Percentiles rank a stretch among this genome's conserved stretches.
Evolutionary conservation across 2,797 vertebrate species (phyloP).

Genomic region (Propithecus deckenii): DNA sequence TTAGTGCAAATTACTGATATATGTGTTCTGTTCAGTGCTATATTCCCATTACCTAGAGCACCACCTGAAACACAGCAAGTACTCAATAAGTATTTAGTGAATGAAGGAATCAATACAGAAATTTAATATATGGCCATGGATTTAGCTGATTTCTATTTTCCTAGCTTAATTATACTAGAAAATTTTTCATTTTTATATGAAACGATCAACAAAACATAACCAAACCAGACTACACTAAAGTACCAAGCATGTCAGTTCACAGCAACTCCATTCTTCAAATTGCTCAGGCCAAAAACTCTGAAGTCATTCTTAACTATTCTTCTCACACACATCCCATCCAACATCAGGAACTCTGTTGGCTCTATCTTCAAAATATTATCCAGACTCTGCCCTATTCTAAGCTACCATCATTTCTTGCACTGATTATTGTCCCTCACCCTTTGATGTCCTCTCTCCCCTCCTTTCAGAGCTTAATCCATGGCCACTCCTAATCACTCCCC

Average conservation of each 20-base stretch:
- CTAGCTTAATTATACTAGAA: conserved; percentile 25
- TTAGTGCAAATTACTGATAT: not conserved
- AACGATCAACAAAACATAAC: conserved; percentile 21
- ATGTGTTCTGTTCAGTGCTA: not conserved
- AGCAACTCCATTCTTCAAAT: not conserved
- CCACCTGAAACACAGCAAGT: not conserved
- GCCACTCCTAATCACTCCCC: not conserved
- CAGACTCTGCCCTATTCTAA: not conserved
- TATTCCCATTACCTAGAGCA: not conserved
- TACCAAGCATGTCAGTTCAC: not conserved
- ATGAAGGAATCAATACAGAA: not conserved
- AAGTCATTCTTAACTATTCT: not conserved
- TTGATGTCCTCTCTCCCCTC: not conserved
- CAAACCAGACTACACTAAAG: not conserved
- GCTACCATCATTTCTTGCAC: not conserved
- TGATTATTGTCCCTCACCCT: not conserved
- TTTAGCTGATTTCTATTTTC: not conserved
- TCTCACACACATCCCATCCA: not conserved
- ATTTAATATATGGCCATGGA: not conserved
- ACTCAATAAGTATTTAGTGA: not conserved
- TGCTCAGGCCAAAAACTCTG: not conserved
- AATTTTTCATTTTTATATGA: not conserved
- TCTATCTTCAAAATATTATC: not conserved
- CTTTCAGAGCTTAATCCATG: not conserved
- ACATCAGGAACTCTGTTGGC: not conserved